Conservation (phyloP, 2,797 vertebrate genomes). For the Bryconaethiops microstoma region DNA sequence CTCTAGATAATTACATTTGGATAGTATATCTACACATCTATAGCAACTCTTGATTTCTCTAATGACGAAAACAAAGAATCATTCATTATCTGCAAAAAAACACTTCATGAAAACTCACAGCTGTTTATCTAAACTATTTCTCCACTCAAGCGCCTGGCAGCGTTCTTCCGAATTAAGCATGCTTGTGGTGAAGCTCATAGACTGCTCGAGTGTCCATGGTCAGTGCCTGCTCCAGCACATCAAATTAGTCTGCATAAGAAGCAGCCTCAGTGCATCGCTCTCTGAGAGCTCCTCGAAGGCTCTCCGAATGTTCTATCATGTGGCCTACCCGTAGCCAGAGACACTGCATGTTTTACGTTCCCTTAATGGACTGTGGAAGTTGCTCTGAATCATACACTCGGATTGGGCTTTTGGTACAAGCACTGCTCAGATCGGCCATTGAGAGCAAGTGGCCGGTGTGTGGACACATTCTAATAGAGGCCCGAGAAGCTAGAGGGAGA, state of each 20-base stretch:
- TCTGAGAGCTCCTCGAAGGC: neutral
- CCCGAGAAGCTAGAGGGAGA: conserved; percentile 17
- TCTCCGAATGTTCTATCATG: neutral
- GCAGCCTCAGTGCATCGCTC: neutral
- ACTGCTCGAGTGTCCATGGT: conserved; percentile 13
- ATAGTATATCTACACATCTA: neutral
- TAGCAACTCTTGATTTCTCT: too few relatives aligned
- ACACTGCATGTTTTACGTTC: conserved; percentile 43
- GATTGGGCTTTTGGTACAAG: neutral
- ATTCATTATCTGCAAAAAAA: conserved; percentile 6
- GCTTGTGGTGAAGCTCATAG: conserved; percentile 21
- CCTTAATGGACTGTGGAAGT: conserved; percentile 43
- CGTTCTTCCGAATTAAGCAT: neutral
- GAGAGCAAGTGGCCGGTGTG: neutral
- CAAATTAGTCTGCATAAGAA: conserved; percentile 39
- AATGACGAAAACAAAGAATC: neutral
- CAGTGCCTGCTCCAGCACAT: conserved; percentile 18
- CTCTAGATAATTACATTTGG: neutral
- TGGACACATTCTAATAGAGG: conserved; percentile 13
- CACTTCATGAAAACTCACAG: conserved; percentile 29
- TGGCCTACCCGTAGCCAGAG: neutral
- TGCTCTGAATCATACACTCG: neutral
- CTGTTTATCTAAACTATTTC: conserved; percentile 24
- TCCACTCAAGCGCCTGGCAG: conserved; percentile 3
- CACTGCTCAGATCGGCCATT: conserved; percentile 15